Percentiles rank a stretch among this genome's conserved stretches.
Conservation (phyloP, 2,888 invertebrate genomes). For the Tuberolachnus salignus region DNA sequence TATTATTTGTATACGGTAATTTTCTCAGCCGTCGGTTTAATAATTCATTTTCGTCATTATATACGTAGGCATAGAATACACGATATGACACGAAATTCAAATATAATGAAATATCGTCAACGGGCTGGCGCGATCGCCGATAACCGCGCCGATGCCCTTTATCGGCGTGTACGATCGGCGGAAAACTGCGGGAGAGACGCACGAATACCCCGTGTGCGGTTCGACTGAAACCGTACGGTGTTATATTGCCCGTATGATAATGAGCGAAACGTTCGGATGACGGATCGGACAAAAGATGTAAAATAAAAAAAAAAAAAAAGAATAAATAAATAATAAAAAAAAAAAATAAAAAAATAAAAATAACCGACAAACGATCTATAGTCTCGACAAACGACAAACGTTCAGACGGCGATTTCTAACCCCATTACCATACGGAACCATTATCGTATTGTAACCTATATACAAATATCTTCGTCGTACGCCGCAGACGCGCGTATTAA, state of each 20-base stretch:
- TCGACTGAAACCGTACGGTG: background rate
- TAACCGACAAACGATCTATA: no score
- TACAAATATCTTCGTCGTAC: no score
- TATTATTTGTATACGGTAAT: constrained; percentile 6
- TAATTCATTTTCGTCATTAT: background rate
- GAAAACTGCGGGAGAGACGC: background rate
- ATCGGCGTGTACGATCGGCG: background rate
- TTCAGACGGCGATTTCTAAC: no score
- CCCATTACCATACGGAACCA: no score
- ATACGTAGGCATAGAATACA: background rate
- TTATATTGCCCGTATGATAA: background rate
- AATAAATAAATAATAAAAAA: no score
- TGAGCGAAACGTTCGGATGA: background rate
- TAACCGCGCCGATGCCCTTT: background rate
- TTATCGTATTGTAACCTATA: no score
- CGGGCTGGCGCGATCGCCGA: background rate
- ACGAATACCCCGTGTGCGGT: background rate
- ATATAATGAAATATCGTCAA: background rate
- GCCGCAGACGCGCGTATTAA: no score
- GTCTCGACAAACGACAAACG: no score
- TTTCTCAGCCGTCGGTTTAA: constrained; percentile 1
- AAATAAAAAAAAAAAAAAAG: no score
- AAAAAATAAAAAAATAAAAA: no score
- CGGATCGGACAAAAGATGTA: no score
- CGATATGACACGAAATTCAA: background rate